Conservation (phyloP, 2,797 vertebrate species). For the Xiphorhynchus erythropygius region DNA sequence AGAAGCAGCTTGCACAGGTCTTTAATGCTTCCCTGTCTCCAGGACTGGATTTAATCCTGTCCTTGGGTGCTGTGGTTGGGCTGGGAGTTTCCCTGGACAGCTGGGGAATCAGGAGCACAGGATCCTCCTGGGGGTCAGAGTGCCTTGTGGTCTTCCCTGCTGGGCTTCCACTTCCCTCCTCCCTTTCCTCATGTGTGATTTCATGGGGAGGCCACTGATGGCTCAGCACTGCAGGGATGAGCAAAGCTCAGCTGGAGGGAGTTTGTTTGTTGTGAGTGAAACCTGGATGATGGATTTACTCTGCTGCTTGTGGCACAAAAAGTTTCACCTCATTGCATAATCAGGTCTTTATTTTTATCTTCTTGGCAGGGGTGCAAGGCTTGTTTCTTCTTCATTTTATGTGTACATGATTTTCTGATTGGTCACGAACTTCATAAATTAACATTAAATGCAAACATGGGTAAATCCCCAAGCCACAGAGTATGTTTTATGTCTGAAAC, state of each 20-base stretch:
- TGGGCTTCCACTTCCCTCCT: not conserved
- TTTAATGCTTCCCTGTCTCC: not conserved
- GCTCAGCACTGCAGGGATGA: not conserved
- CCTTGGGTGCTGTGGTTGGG: not conserved
- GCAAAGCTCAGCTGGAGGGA: not conserved
- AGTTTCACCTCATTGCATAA: not conserved
- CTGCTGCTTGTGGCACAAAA: not conserved
- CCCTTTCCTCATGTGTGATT: not conserved
- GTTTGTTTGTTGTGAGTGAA: not conserved
- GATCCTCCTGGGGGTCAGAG: not conserved
- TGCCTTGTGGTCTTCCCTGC: not conserved
- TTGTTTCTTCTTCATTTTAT: not conserved
- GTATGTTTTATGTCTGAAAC: not conserved
- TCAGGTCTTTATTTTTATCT: not conserved
- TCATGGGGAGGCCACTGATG: not conserved
- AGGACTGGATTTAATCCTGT: not conserved
- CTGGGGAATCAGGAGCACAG: not conserved
- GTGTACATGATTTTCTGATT: not conserved
- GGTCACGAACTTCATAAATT: not conserved
- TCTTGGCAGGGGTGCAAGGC: not conserved
- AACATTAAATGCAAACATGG: not conserved
- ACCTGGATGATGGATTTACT: not conserved
- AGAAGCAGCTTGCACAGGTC: not conserved
- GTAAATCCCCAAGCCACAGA: not conserved
- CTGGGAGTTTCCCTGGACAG: not conserved